Evolutionary conservation across 1,140 invertebrate species (phyloP), one percentile per base, ranked within the genome.

Genomic region (Maconellicoccus hirsutus): DNA sequence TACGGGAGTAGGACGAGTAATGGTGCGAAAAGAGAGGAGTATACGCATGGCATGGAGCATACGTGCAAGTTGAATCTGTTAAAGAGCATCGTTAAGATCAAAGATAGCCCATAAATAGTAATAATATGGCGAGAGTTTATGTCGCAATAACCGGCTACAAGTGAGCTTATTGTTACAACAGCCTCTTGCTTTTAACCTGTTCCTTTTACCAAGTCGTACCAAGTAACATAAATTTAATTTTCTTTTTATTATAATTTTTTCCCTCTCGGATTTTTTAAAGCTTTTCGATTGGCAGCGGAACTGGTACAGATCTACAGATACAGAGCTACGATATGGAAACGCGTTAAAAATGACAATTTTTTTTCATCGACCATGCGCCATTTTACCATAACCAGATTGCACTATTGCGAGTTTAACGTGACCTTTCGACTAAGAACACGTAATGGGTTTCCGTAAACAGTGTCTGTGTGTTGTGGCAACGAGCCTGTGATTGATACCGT

Each of bases 91-190:
- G 61, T 23, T 26, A 25, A 26, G 25, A 66, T 66, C 21, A 66
- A 26, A 26, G 22, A 66, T 66, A 66, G 61, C 22, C 61, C 61
- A 66, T 26, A 26, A 66, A 66, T 26, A 66, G 61, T 66, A 66
- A 25, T 26, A 66, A 66, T 66, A 66, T 25, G 61, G 22, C 22
- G 61, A 19, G 61, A 25, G 61, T 25, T 14, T 66, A 66, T 66
- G 61, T 66, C 22, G 61, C 61, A 66, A 66, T 66, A 25, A 66
- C 61, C 61, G 21, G 61, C 61, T 66, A 66, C 61, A 66, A 23
- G 61, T 66, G 61, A 66, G 25, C 61, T 25, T 66, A 66, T 66
- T 66, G 61, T 66, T 66, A 23, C 61, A 6, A 8, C 21, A n/a
- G 21, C 7, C 2, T 16, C 2, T 22, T 66, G 61, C 10, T 25